Evolutionary conservation across 2,797 vertebrate genomes (phyloP).

Genomic region (Tragelaphus oryx): DNA sequence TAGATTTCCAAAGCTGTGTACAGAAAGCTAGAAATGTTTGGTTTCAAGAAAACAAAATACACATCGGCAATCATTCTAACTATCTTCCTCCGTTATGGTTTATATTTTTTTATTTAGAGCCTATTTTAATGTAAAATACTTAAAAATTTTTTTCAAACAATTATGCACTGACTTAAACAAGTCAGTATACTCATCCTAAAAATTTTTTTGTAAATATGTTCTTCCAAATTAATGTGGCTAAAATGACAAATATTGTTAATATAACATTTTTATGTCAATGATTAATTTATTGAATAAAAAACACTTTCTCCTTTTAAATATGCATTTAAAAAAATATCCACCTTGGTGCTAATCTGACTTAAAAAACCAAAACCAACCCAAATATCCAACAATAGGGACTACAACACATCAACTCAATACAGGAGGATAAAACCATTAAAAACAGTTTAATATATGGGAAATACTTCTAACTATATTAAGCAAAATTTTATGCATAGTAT

Average conservation of each 20-base stretch:
- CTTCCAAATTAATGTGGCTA: conserved; percentile 24
- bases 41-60: conserved; percentile 18
- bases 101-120: not conserved
- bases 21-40: not conserved
- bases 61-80: conserved; percentile 2
- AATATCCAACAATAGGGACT: not conserved
- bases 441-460: not conserved
- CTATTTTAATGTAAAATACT: conserved; percentile 19
- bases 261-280: not conserved
- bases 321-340: conserved; percentile 19
- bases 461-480: not conserved
- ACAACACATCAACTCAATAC: not conserved
- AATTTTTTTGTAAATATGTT: not conserved
- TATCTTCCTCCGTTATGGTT: not conserved
- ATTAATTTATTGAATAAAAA: conserved; percentile 16
- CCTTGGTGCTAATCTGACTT: not conserved
- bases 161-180: not conserved
- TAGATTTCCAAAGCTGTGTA: not conserved
- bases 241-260: not conserved
- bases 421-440: not conserved
- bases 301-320: not conserved
- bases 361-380: not conserved
- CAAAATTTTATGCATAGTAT: conserved; percentile 2
- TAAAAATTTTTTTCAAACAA: conserved; percentile 33
- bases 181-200: conserved; percentile 16